phyloP scores from a whole-genome alignment of 2,797 vertebrate species.

The Enteromius thamalakanensis region DNA sequence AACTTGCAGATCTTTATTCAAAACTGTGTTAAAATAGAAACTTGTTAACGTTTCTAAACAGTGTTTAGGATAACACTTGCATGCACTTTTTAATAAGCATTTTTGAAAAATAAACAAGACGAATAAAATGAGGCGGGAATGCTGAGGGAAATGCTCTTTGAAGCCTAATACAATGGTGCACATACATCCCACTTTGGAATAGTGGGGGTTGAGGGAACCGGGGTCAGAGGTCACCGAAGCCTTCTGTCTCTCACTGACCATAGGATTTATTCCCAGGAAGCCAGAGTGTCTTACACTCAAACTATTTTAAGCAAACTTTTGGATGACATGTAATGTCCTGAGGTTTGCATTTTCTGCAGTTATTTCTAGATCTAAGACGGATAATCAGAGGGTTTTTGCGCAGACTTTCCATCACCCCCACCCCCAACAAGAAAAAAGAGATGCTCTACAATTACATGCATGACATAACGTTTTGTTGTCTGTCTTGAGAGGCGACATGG shows the following conservation, averaged over 20 bases:
- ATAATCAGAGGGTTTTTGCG: not conserved
- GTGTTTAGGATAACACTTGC: conserved; percentile 33
- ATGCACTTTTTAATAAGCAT: not conserved
- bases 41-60: conserved; percentile 47
- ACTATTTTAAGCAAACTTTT: conserved; percentile 8
- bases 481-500: conserved; percentile 51
- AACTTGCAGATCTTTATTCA: not conserved
- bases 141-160: conserved; percentile 56
- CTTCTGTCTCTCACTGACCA: conserved; percentile 82
- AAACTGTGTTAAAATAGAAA: conserved; percentile 61
- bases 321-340: not conserved
- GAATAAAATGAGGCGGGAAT: conserved; percentile 51
- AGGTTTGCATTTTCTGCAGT: not conserved
- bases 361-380: not conserved
- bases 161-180: conserved; percentile 57
- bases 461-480: conserved; percentile 74
- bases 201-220: conserved; percentile 77
- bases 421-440: conserved; percentile 68
- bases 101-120: not conserved
- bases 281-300: conserved; percentile 23
- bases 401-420: conserved; percentile 67
- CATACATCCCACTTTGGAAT: conserved; percentile 46
- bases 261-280: conserved; percentile 59
- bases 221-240: conserved; percentile 85
- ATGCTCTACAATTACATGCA: conserved; percentile 77